Evolutionary conservation across 2,888 invertebrate species (phyloP).

Genomic region (Drosophila tripunctata): DNA sequence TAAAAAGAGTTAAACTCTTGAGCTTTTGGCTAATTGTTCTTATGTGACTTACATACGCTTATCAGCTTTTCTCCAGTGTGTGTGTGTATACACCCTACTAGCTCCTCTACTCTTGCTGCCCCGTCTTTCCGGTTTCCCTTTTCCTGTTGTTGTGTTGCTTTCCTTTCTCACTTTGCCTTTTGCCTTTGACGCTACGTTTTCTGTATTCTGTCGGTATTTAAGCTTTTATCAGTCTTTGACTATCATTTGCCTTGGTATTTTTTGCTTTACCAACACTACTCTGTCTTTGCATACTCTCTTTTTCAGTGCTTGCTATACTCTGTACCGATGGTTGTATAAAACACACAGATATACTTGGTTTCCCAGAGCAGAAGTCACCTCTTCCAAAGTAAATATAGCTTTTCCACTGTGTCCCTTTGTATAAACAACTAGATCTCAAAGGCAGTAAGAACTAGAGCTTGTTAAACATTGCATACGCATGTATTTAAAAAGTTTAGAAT

Average conservation of each 20-base stretch:
- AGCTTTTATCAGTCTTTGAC: conserved; percentile 49
- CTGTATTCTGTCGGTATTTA: conserved; percentile 47
- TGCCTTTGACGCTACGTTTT: conserved; percentile 11
- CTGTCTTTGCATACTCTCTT: not conserved
- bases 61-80: conserved; percentile 39
- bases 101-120: not conserved
- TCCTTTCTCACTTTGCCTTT: conserved; percentile 28
- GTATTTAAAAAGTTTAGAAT: too few relatives aligned
- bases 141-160: conserved; percentile 18
- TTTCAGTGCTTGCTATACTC: not conserved
- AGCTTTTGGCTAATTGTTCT: conserved; percentile 81
- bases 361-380: too few relatives aligned
- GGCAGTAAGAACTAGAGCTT: too few relatives aligned
- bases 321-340: too few relatives aligned
- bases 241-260: conserved; percentile 56
- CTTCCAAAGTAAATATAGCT: too few relatives aligned
- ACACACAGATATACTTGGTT: too few relatives aligned
- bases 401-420: too few relatives aligned
- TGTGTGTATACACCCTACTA: too few relatives aligned
- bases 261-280: conserved; percentile 3
- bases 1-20: conserved; percentile 71
- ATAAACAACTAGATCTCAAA: too few relatives aligned
- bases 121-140: not conserved
- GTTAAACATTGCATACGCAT: too few relatives aligned
- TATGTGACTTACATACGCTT: conserved; percentile 79